Evolutionary conservation across 2,888 invertebrate genomes (phyloP), one percentile per base, ranked within the genome.

Genomic region (Ischnura elegans): DNA sequence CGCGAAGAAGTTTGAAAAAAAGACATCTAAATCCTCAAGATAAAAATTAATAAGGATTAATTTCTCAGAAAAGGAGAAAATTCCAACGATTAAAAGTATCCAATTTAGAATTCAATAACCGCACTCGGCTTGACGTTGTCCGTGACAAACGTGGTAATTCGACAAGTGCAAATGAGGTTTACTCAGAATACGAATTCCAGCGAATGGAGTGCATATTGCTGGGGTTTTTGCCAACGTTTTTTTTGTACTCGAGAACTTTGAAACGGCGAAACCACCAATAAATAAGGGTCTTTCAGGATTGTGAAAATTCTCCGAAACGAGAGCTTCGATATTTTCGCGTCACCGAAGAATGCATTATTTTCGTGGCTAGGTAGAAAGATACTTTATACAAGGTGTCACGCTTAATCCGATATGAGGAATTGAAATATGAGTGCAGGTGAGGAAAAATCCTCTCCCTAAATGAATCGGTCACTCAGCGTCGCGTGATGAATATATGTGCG

Each of bases 331-430:
- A 29, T 36, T 36, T 76, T 76, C 76, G 36, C 76, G 16, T 29
- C 76, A 0, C 4, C 76, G 2, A 76, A 8, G 76, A 16, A 76
- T 16, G 36, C n/a, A 76, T 76, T 76, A 76, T 76, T 36, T 76
- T 36, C 29, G 36, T 36, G 76, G 4, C 13, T n/a, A n/a, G n/a
- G n/a, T n/a, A 36, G 76, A 36, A 36, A 8, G 76, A 36, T 29
- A 76, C 76, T 13, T 76, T 13, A n/a, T n/a, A 36, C 76, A 76
- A n/a, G 36, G 36, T 76, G 76, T 36, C 76, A 76, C n/a, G 36
- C 76, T 36, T 36, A 76, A 76, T 76, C 76, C 36, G 76, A 76
- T 76, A n/a, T 76, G 36, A 76, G 76, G 10, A 76, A 76, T 76
- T 76, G 76, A 76, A 76, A 76, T 36, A 76, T 36, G 76, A 76